phyloP scores from a whole-genome alignment of 1,140 invertebrate species.

The Cyclargus thomasi region DNA sequence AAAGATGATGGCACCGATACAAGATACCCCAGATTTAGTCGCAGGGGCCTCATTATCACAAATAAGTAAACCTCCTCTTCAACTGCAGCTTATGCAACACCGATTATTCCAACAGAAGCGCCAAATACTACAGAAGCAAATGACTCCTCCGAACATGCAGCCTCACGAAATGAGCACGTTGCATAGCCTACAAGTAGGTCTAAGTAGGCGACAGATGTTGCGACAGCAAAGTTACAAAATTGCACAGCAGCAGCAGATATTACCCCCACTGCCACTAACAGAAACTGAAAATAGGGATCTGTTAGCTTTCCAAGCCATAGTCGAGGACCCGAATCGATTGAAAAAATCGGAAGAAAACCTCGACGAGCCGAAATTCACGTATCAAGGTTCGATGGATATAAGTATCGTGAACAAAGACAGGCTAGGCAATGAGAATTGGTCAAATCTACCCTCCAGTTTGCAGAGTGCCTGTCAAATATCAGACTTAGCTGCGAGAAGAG shows the following conservation, averaged over 20 bases:
- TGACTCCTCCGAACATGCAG: constrained; percentile 75
- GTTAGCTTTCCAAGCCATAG: constrained; percentile 77
- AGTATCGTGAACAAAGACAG: constrained; percentile 70
- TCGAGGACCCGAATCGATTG: constrained; percentile 68
- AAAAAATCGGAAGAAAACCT: constrained; percentile 55
- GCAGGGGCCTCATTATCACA: constrained; percentile 49
- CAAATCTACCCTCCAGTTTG: constrained; percentile 75
- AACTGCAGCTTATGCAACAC: constrained; percentile 87
- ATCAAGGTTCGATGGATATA: constrained; percentile 73
- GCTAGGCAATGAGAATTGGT: constrained; percentile 76
- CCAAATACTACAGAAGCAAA: constrained; percentile 87
- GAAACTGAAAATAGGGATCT: constrained; percentile 78
- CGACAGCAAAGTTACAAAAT: constrained; percentile 87
- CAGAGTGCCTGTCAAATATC: constrained; percentile 79
- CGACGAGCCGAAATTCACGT: constrained; percentile 59
- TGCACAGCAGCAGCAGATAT: constrained; percentile 83
- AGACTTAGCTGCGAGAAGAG: constrained; percentile 62
- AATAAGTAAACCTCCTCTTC: constrained; percentile 77
- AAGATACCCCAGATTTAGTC: constrained; percentile 49
- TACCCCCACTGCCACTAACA: constrained; percentile 76
- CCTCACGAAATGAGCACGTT: constrained; percentile 55
- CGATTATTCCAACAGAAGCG: constrained; percentile 86
- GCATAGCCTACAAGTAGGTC: constrained; percentile 67
- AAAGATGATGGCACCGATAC: constrained; percentile 64
- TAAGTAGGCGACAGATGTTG: constrained; percentile 82